A percentile compares a stretch with the other conserved stretches of the same genome.
Conservation (phyloP, 2,888 invertebrate genomes). For the Pristionchus mayeri region DNA sequence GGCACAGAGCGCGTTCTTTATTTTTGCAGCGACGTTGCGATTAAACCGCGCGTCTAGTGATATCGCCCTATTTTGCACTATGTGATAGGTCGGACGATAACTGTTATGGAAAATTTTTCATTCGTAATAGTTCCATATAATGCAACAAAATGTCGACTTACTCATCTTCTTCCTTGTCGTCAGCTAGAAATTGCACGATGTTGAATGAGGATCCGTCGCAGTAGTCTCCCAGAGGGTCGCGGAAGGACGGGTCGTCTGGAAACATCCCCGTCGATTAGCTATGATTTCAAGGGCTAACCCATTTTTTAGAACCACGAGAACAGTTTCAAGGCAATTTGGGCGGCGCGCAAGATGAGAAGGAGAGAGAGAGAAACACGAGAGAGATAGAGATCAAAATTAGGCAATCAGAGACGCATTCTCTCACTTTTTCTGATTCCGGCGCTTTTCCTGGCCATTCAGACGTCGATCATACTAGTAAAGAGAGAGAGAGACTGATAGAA, state of each 20-base stretch:
- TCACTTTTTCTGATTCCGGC: neutral
- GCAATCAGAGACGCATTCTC: slow-evolving; percentile 9
- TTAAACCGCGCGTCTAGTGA: too few relatives aligned
- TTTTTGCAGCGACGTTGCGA: neutral
- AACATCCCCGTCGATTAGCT: slow-evolving; percentile 29
- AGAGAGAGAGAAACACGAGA: neutral
- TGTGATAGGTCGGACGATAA: too few relatives aligned
- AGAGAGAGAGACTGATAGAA: neutral
- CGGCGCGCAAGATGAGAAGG: neutral
- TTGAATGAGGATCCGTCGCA: slow-evolving; percentile 72
- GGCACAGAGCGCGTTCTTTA: neutral
- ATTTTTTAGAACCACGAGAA: neutral
- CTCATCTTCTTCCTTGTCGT: slow-evolving; percentile 58
- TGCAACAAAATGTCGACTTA: too few relatives aligned
- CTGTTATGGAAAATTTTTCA: too few relatives aligned
- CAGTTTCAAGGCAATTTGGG: slow-evolving; percentile 27
- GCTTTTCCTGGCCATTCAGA: neutral
- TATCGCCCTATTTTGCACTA: too few relatives aligned
- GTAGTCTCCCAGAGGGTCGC: slow-evolving; percentile 70
- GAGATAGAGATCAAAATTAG: neutral
- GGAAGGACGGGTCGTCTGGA: slow-evolving; percentile 70
- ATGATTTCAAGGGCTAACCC: neutral
- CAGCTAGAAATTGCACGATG: slow-evolving; percentile 73
- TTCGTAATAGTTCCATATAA: too few relatives aligned
- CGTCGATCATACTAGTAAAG: neutral